Percentiles rank a stretch among this genome's conserved stretches.
Conservation (phyloP, 2,888 invertebrate genomes). For the Rhaphigaster nebulosa region DNA sequence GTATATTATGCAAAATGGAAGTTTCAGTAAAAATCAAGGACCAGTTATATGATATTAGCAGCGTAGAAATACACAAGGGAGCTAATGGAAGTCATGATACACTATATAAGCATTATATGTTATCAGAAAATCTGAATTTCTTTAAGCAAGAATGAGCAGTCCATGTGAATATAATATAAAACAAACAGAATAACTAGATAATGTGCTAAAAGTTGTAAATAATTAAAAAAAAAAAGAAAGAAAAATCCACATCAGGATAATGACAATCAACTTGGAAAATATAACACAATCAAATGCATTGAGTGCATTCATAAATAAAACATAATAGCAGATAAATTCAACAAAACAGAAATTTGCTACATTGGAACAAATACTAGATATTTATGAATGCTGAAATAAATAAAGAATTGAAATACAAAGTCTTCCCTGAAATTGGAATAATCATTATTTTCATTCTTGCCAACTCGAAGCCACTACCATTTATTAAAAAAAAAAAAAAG, state of each 20-base stretch:
- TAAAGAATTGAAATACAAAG: not conserved
- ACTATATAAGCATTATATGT: not conserved
- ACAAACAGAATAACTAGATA: constrained; percentile 5
- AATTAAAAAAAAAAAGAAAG: not conserved
- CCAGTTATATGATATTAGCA: not conserved
- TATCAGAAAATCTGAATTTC: not conserved
- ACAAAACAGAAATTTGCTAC: not conserved
- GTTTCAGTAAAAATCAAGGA: not conserved
- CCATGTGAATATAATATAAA: not conserved
- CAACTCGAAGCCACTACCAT: constrained; percentile 45
- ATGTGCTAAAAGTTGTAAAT: not conserved
- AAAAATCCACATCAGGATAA: not conserved
- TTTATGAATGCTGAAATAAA: not conserved
- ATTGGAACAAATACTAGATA: not conserved
- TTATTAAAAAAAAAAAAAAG: not conserved
- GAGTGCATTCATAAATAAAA: not conserved
- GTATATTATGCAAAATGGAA: not conserved
- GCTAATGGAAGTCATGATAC: not conserved
- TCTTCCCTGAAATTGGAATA: not conserved
- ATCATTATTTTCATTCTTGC: not conserved
- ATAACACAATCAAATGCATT: not conserved
- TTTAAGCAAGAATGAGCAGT: not conserved
- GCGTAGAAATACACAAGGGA: not conserved
- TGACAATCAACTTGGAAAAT: not conserved
- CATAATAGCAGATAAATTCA: not conserved